phyloP scores from a whole-genome alignment of 2,797 vertebrate species.

The Enteromius viviparus region DNA sequence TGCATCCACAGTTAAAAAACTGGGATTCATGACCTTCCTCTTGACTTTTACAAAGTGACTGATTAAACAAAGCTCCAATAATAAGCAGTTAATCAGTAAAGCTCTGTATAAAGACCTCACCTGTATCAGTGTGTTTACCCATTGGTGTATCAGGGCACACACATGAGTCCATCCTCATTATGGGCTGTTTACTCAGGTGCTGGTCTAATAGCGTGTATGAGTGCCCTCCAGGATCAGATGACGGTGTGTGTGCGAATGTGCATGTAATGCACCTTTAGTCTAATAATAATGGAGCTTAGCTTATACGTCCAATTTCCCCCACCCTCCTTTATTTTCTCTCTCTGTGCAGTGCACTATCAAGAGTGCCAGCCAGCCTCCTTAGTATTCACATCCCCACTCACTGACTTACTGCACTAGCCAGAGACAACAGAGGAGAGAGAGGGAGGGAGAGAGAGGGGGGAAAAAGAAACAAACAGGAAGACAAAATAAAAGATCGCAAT shows the following conservation, averaged over 20 bases:
- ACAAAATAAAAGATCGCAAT: conserved; percentile 57
- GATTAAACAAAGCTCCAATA: conserved; percentile 37
- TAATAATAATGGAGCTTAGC: conserved; percentile 7
- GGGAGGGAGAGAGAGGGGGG: conserved; percentile 42
- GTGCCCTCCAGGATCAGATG: conserved; percentile 50
- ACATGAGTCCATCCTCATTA: conserved; percentile 44
- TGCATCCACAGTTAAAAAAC: not conserved
- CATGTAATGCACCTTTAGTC: conserved; percentile 45
- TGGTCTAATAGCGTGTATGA: conserved; percentile 47
- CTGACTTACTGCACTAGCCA: conserved; percentile 74
- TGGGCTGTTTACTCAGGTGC: conserved; percentile 54
- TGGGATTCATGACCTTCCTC: conserved; percentile 6
- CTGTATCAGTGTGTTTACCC: conserved; percentile 45
- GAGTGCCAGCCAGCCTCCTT: conserved; percentile 76
- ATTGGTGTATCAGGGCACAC: conserved; percentile 27
- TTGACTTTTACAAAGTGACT: conserved; percentile 40
- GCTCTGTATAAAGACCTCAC: conserved; percentile 42
- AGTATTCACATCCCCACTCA: conserved; percentile 80
- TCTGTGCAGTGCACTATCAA: conserved; percentile 65
- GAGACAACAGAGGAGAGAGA: conserved; percentile 48
- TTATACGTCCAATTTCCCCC: conserved; percentile 16
- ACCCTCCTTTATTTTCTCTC: conserved; percentile 33
- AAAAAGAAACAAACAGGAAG: conserved; percentile 26
- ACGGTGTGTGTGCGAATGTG: conserved; percentile 42
- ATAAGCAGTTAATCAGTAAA: conserved; percentile 52